Conservation (phyloP, 2,888 invertebrate species). For the Drosophila meridionalis region DNA sequence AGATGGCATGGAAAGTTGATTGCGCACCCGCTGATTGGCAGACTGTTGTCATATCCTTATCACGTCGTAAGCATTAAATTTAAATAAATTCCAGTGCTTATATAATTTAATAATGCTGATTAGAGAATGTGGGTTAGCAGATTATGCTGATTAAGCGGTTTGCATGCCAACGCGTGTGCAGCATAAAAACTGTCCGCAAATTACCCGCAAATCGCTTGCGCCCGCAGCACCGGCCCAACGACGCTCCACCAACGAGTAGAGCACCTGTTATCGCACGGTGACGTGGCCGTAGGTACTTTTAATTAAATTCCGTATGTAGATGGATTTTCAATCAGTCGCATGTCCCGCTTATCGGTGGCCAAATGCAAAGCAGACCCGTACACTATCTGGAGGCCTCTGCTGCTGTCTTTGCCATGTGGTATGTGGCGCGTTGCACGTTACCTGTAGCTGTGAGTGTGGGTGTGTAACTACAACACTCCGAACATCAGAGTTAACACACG, state of each 20-base stretch:
- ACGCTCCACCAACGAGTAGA: not conserved
- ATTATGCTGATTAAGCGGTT: slow-evolving; percentile 55
- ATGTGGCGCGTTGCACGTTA: not conserved
- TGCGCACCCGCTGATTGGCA: slow-evolving; percentile 29
- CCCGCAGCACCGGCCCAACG: slow-evolving; percentile 27
- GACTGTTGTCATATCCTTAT: slow-evolving; percentile 45
- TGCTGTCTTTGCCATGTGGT: slow-evolving; percentile 4
- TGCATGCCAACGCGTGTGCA: slow-evolving; percentile 32
- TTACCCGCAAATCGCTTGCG: slow-evolving; percentile 65
- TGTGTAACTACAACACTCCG: slow-evolving; percentile 21
- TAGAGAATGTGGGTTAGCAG: slow-evolving; percentile 64
- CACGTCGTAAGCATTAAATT: slow-evolving; percentile 42
- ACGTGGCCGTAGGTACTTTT: slow-evolving; percentile 45
- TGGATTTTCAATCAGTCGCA: slow-evolving; percentile 69
- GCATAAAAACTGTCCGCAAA: slow-evolving; percentile 59
- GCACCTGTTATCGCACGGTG: slow-evolving; percentile 29
- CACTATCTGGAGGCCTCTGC: slow-evolving; percentile 19
- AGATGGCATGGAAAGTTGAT: slow-evolving; percentile 21
- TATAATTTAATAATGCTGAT: slow-evolving; percentile 58
- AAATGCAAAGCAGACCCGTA: slow-evolving; percentile 52
- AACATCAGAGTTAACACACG: slow-evolving; percentile 35
- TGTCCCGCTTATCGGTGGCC: slow-evolving; percentile 50
- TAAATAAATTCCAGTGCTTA: slow-evolving; percentile 43
- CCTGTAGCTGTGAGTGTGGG: not conserved
- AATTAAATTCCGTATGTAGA: slow-evolving; percentile 68